Percentiles rank a stretch among this genome's conserved stretches.
Evolutionary conservation across 2,888 invertebrate genomes (phyloP).

Genomic region (Himalopsyche anomala): DNA sequence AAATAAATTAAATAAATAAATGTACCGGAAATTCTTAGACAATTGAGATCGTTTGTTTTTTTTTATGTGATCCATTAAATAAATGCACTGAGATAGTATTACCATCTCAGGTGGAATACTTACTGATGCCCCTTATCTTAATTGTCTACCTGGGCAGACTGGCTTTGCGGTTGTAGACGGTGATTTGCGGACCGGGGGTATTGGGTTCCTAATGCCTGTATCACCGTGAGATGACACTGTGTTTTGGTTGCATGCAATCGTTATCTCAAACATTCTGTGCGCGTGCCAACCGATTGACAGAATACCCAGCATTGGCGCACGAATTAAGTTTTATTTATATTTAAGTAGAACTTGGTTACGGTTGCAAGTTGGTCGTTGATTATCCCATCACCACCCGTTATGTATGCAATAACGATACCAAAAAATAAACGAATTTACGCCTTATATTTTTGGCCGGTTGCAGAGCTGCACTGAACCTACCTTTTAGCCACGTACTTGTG

Average conservation of each 20-base stretch:
- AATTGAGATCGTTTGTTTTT: not conserved
- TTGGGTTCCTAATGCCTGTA: slow-evolving; percentile 14
- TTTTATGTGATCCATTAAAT: not conserved
- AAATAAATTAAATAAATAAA: too few species aligned
- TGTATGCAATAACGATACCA: too few species aligned
- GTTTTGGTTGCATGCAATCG: not conserved
- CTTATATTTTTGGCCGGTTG: too few species aligned
- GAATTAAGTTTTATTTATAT: too few species aligned
- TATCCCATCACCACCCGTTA: too few species aligned
- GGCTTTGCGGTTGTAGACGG: slow-evolving; percentile 3
- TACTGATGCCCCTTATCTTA: not conserved
- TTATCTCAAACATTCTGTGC: not conserved
- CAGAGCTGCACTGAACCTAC: too few species aligned
- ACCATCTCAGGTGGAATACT: not conserved
- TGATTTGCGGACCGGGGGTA: slow-evolving; percentile 16
- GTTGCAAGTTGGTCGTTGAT: too few species aligned
- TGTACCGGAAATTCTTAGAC: not conserved
- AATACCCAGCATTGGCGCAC: too few species aligned
- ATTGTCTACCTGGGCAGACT: slow-evolving; percentile 5
- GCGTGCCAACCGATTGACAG: too few species aligned
- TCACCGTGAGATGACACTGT: not conserved
- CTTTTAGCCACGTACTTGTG: too few species aligned
- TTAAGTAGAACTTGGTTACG: too few species aligned
- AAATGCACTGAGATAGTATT: not conserved
- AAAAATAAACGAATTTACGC: too few species aligned